Percentiles rank a stretch among this genome's conserved stretches.
These are phyloP conservation scores for Rachycentron canadum DNA, from an alignment of 2,797 vertebrate species.

Conservation along the genomic window DNA sequence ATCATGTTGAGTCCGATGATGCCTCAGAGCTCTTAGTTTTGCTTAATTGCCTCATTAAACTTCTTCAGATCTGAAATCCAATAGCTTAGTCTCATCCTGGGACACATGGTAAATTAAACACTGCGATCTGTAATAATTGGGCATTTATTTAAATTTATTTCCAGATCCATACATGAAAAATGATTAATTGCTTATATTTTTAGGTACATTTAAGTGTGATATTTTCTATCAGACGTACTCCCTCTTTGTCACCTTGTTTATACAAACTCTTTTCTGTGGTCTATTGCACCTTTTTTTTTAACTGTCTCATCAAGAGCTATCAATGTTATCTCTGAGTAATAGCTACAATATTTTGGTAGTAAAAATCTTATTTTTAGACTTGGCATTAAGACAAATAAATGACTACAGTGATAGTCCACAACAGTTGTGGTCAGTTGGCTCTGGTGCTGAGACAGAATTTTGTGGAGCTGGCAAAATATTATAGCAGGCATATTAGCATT, in stretches of 20 bases:
- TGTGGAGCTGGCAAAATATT: slow-evolving; percentile 31
- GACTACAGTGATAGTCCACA: slow-evolving; percentile 6
- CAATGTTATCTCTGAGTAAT: slow-evolving; percentile 5
- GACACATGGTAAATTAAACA: slow-evolving; percentile 38
- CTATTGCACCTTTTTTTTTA: neutral
- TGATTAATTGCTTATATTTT: neutral
- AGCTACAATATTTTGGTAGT: neutral
- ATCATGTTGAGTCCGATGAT: neutral
- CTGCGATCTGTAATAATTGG: neutral
- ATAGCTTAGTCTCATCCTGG: slow-evolving; percentile 27
- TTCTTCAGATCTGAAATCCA: slow-evolving; percentile 31
- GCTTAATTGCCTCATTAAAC: slow-evolving; percentile 34
- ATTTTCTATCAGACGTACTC: neutral
- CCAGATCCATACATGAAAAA: slow-evolving; percentile 12
- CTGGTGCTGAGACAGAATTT: slow-evolving; percentile 20
- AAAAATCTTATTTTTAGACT: slow-evolving; percentile 40
- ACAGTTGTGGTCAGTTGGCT: slow-evolving; percentile 36
- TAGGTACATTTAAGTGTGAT: neutral
- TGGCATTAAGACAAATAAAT: slow-evolving; percentile 23
- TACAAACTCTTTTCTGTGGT: neutral
- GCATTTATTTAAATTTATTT: slow-evolving; percentile 13
- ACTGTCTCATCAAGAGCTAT: neutral
- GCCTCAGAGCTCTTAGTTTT: slow-evolving; percentile 4
- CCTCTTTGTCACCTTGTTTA: neutral
- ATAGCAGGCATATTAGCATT: slow-evolving; percentile 24